Base-by-base conservation (phyloP, 2,888 invertebrate genomes). In the Cheilosia urbana region DNA sequence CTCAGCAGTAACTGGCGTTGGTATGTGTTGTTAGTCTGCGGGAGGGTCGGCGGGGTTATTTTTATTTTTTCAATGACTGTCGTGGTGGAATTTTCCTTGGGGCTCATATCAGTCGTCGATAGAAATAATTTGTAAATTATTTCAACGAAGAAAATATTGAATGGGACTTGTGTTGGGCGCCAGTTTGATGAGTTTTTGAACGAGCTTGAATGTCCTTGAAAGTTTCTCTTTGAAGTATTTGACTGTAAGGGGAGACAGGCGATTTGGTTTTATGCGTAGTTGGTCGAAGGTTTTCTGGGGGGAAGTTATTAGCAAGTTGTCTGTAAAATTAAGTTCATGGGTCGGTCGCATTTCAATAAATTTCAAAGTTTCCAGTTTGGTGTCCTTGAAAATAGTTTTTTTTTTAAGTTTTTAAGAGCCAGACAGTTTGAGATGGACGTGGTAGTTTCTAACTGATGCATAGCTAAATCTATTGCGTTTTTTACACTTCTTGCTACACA, bases 1-100 rank as follows among this genome's bases (percentile, higher is more conserved):
- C 57, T 65, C 30, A 47, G 30, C 24, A 47, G 49, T 65, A 71
- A 71, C 47, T 40, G 63, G 21, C 60, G 34, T 13, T 37, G 13
- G 2, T 37, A 4, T 37, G 37, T 37, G 37, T 13, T 37, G 37
- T 37, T 37, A 37, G 37, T 47, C 34, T 30, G 30, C 30, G 37
- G 53, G n/a, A 13, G 13, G 17, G n/a, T 17, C 21, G 11, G 3
- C 13, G 3, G 7, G 9, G 30, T 2, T 27, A 1, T 27, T 27
- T 27, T 27, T 27, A 7, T 27, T 27, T 37, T 30, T 30, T 53
- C 9, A 7, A 37, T 65, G 51, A n/a, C 49, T 65, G 21, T 45
- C 17, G 6, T 45, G 47, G 42, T 65, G 49, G 7, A 21, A 15
- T 47, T 34, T 13, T 17, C n/a, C n/a, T 15, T 15, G 9, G 30